Evolutionary conservation across 2,113 vertebrate species (phyloP).

Genomic region (Electrona antarctica): DNA sequence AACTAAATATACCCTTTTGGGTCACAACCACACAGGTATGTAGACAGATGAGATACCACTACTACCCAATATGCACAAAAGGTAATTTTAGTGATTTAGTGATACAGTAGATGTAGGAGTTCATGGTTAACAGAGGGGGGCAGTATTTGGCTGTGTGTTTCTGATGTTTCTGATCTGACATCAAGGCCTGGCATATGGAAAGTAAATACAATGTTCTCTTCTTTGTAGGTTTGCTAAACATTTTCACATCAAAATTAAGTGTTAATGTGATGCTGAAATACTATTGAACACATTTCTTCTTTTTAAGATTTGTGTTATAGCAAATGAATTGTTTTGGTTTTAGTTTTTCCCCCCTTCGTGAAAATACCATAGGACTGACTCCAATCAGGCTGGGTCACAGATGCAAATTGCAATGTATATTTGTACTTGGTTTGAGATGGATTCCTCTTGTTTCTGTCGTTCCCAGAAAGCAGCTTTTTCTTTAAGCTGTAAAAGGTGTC

Average conservation of each 20-base stretch:
- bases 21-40: not conserved
- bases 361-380: conserved; percentile 29
- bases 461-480: conserved; percentile 39
- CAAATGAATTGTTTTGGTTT: too few relatives aligned
- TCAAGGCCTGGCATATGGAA: not conserved
- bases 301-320: not conserved
- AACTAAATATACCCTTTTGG: not conserved
- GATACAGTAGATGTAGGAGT: conserved; percentile 40
- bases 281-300: not conserved
- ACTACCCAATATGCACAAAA: not conserved
- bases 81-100: not conserved
- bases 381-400: conserved; percentile 31
- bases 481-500: conserved; percentile 24
- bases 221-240: conserved; percentile 5
- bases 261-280: not conserved
- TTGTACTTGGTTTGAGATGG: conserved; percentile 54
- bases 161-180: conserved; percentile 4
- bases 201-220: conserved; percentile 3
- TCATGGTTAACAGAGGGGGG: conserved; percentile 52
- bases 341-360: not conserved
- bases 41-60: not conserved
- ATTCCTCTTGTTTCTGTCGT: conserved; percentile 58
- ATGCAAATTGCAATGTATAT: conserved; percentile 66
- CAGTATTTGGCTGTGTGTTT: conserved; percentile 50
- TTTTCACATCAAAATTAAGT: conserved; percentile 11